phyloP scores from a whole-genome alignment of 1,140 invertebrate genomes.

The Rhyzopertha dominica region DNA sequence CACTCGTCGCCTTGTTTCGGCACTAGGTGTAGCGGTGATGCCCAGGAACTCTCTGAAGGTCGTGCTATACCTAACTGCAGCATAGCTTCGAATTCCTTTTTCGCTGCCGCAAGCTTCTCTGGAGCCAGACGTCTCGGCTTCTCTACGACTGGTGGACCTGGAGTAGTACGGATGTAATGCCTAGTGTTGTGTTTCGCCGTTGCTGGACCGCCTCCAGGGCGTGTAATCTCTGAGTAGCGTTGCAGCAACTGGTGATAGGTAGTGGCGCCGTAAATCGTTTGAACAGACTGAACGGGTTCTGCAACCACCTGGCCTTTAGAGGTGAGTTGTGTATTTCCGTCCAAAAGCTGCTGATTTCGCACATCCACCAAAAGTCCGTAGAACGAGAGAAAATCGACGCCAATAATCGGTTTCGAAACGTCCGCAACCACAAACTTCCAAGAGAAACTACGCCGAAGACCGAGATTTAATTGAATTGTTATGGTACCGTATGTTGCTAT shows the following conservation, averaged over 20 bases:
- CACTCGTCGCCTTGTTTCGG: slow-evolving; percentile 39
- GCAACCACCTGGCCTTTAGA: too few species aligned
- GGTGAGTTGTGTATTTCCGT: too few species aligned
- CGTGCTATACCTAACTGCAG: slow-evolving; percentile 20
- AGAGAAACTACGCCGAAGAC: neutral
- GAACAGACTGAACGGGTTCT: too few species aligned
- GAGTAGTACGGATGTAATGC: slow-evolving; percentile 1
- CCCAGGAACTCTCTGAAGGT: slow-evolving; percentile 39
- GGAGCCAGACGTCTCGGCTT: slow-evolving; percentile 35
- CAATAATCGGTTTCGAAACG: slow-evolving; percentile 1
- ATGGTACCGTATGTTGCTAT: slow-evolving; percentile 1
- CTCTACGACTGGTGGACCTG: slow-evolving; percentile 33
- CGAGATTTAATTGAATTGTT: neutral
- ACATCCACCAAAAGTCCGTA: too few species aligned
- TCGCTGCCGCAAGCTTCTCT: slow-evolving; percentile 28
- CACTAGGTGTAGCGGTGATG: slow-evolving; percentile 42
- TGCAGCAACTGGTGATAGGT: slow-evolving; percentile 9
- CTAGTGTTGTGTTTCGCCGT: neutral
- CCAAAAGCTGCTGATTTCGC: too few species aligned
- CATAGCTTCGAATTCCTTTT: slow-evolving; percentile 29
- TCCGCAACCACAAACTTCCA: slow-evolving; percentile 1
- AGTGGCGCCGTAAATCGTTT: too few species aligned
- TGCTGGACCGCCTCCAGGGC: neutral
- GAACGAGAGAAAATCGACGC: slow-evolving; percentile 29
- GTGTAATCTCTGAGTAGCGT: neutral